Conservation (phyloP, 2,888 invertebrate genomes). For the Calameuta pallipes region DNA sequence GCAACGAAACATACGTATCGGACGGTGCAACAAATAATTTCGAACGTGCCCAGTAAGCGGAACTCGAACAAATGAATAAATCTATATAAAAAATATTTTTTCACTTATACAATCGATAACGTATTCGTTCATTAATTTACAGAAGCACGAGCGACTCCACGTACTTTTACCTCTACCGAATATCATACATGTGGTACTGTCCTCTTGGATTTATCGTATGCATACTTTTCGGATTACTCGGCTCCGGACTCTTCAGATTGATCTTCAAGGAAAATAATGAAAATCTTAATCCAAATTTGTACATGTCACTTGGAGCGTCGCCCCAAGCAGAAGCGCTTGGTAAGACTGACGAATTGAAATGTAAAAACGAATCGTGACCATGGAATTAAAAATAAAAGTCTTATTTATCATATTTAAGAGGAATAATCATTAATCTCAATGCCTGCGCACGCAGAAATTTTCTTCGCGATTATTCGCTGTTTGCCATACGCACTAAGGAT, state of each 20-base stretch:
- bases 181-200: slow-evolving; percentile 60
- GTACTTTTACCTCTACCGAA: slow-evolving; percentile 54
- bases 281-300: neutral
- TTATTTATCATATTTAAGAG: neutral
- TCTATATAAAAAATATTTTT: neutral
- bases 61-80: neutral
- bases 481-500: neutral
- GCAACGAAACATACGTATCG: slow-evolving; percentile 49
- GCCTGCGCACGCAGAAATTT: neutral
- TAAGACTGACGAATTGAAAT: too few relatives aligned
- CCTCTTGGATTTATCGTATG: slow-evolving; percentile 50
- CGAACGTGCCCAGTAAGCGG: neutral
- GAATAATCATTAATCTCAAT: neutral
- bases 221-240: slow-evolving; percentile 36
- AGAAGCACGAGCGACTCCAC: slow-evolving; percentile 26
- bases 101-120: neutral
- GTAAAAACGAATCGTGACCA: neutral
- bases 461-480: neutral
- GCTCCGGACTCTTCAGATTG: neutral
- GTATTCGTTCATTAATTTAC: neutral
- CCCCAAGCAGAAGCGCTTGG: neutral
- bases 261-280: neutral
- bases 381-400: neutral
- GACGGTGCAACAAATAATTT: neutral
- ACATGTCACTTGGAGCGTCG: neutral